A percentile compares a stretch with the other conserved stretches of the same genome.
These are phyloP conservation scores for Proctacanthus coquilletti DNA, from an alignment of 1,140 invertebrate species.

Conservation along the genomic window DNA sequence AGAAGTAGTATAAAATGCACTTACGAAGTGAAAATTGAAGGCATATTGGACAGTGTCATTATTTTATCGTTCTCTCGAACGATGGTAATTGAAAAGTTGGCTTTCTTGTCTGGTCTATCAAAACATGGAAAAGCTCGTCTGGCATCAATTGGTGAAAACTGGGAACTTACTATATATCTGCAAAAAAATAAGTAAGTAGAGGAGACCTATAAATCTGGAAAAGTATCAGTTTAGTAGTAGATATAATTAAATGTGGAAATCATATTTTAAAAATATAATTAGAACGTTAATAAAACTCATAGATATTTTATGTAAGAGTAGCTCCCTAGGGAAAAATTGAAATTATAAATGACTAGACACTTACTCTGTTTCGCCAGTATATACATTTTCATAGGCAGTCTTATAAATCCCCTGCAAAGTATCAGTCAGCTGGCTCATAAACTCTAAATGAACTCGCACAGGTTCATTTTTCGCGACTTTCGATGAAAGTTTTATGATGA, in stretches of 20 bases:
- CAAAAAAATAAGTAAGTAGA: slow-evolving; percentile 7
- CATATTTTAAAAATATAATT: background rate
- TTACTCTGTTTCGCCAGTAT: slow-evolving; percentile 45
- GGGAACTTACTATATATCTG: slow-evolving; percentile 52
- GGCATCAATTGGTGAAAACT: slow-evolving; percentile 70
- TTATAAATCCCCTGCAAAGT: slow-evolving; percentile 61
- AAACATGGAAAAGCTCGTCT: slow-evolving; percentile 71
- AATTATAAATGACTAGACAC: slow-evolving; percentile 11
- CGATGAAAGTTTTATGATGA: slow-evolving; percentile 16
- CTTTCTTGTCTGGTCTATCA: slow-evolving; percentile 71
- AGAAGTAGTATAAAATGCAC: background rate
- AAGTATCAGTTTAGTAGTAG: slow-evolving; percentile 4
- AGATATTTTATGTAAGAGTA: background rate
- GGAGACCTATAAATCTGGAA: too few species aligned
- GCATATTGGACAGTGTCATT: slow-evolving; percentile 47
- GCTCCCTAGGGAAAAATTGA: background rate
- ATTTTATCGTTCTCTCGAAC: slow-evolving; percentile 44
- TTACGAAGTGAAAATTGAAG: slow-evolving; percentile 12
- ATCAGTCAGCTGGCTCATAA: slow-evolving; percentile 44
- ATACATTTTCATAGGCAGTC: slow-evolving; percentile 52
- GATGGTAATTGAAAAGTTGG: slow-evolving; percentile 54
- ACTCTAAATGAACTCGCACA: slow-evolving; percentile 37
- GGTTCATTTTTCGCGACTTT: slow-evolving; percentile 9
- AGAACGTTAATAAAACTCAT: background rate
- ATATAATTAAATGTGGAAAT: background rate